Conservation (phyloP, 2,888 invertebrate species). For the Epirrita christyi region DNA sequence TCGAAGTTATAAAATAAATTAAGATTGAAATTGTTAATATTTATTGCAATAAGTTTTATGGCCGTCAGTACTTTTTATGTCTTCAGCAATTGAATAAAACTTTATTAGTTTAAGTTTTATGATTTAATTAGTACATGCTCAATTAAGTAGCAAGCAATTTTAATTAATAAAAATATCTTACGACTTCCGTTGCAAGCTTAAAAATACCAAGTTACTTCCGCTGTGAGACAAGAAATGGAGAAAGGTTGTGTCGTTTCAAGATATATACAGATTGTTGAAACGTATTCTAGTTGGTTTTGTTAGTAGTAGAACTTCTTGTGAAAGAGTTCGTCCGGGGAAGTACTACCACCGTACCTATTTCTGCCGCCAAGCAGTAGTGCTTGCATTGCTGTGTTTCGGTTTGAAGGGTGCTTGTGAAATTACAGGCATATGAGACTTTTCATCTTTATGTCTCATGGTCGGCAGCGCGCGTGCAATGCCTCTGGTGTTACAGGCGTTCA, state of each 20-base stretch:
- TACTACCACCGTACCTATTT: no score
- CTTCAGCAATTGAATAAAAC: slow-evolving; percentile 9
- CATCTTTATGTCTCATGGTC: no score
- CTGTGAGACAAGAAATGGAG: not conserved
- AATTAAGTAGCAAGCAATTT: slow-evolving; percentile 9
- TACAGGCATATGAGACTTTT: no score
- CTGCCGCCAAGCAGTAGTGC: no score
- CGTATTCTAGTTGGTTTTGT: no score
- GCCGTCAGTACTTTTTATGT: slow-evolving; percentile 1
- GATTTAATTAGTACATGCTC: slow-evolving; percentile 10
- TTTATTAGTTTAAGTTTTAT: slow-evolving; percentile 15
- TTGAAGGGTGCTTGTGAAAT: no score
- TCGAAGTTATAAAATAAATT: not conserved
- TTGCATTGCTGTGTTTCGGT: no score
- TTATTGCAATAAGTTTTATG: slow-evolving; percentile 11
- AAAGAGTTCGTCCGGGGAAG: no score
- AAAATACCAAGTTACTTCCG: not conserved
- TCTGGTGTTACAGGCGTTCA: no score
- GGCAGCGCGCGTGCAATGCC: no score
- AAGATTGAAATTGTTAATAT: not conserved
- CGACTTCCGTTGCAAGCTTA: slow-evolving; percentile 2
- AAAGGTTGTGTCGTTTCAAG: not conserved
- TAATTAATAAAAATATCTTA: slow-evolving; percentile 6
- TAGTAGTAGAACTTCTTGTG: no score
- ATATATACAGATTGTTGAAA: no score